Percentiles rank a stretch among this genome's conserved stretches.
Evolutionary conservation across 2,113 vertebrate species (phyloP).

Genomic region (Eupsittula cactorum): DNA sequence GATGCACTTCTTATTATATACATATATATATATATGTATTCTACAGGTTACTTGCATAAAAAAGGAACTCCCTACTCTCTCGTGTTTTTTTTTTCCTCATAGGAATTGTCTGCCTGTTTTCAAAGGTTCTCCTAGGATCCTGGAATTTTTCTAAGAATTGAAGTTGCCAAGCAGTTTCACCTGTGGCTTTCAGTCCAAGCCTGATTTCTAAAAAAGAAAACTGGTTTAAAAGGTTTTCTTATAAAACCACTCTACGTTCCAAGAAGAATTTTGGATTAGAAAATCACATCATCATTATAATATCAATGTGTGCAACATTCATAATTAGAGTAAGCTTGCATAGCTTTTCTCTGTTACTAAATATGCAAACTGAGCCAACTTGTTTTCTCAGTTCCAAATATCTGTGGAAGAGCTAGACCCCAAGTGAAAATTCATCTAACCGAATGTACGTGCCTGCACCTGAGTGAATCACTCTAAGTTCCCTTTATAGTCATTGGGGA

Average conservation of each 20-base stretch:
- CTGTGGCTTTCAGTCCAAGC: constrained; percentile 56
- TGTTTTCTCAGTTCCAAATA: background rate
- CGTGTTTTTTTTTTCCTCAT: constrained; percentile 5
- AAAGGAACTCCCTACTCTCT: constrained; percentile 4
- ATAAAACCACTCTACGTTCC: background rate
- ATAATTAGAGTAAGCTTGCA: background rate
- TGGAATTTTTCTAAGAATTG: constrained; percentile 63
- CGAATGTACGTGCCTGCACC: constrained; percentile 8
- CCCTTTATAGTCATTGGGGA: constrained; percentile 2
- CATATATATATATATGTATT: background rate
- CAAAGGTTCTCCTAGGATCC: background rate
- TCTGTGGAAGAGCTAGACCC: background rate
- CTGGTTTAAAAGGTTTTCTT: background rate
- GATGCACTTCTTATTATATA: background rate
- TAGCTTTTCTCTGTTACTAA: background rate
- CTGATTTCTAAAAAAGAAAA: background rate
- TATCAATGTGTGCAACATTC: background rate
- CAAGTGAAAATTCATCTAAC: background rate
- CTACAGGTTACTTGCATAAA: background rate
- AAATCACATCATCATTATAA: background rate
- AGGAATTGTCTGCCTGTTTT: background rate
- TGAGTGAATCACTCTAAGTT: background rate
- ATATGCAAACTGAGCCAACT: background rate
- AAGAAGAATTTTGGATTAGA: background rate
- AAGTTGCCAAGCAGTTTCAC: constrained; percentile 62